Evolutionary conservation across 2,888 invertebrate genomes (phyloP), one percentile per base, ranked within the genome.

Genomic region (Chymomyza caudatula): DNA sequence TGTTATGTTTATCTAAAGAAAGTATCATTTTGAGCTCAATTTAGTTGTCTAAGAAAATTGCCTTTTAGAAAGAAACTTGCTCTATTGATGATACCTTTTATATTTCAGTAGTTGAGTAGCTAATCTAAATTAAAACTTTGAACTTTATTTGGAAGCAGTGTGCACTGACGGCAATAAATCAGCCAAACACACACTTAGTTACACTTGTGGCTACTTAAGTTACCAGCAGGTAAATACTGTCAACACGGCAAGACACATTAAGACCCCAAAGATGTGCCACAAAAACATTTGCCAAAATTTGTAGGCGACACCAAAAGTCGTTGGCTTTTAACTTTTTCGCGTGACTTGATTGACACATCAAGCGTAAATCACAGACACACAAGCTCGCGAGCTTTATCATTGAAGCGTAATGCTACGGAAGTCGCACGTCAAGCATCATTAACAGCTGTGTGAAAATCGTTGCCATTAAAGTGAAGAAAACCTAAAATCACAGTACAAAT

Each of bases 401-500:
- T 20, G 54, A 54, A n/a, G 29, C 25, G 54, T 13, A 11, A n/a
- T 11, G 15, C 25, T 65, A 37, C 81, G 81, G 84, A 81, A 81
- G 78, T 73, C 63, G 60, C 63, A 20, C 67, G 72, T 81, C 79
- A 77, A 58, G 63, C 49, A 53, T 20, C 63, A 55, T 70, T 80
- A 65, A 57, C 72, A 25, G 60, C 52, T 69, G 62, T n/a, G 53
- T 22, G 23, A n/a, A 23, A 25, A 25, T 53, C 53, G 11, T 23
- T 53, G 69, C 56, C 69, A 37, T 29, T 42, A 60, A 60, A 62
- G 49, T 67, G 76, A 54, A 71, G 80, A 81, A 82, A 77, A 78
- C 75, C 69, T 75, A 77, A 71, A 77, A 77, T 80, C 81, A 81
- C 78, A 81, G 61, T 73, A 8, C 6, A 59, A 51, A n/a, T 4